phyloP scores from a whole-genome alignment of 1,140 invertebrate genomes.

The Zaprionus gabonicus region DNA sequence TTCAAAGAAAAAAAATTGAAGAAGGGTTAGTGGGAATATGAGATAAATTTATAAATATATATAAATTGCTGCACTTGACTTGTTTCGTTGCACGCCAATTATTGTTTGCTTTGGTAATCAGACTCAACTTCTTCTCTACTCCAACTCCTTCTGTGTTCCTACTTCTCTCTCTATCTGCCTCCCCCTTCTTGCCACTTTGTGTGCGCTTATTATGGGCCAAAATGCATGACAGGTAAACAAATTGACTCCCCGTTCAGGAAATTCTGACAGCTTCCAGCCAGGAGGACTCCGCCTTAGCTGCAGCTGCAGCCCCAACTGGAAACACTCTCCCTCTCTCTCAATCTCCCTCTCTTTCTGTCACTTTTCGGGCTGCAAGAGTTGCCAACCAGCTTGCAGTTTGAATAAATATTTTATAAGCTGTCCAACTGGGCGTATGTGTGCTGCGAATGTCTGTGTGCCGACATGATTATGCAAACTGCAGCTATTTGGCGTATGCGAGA shows the following conservation, averaged over 20 bases:
- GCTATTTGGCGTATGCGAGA: slow-evolving; percentile 72
- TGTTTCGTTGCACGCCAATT: background rate
- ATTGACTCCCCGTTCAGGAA: slow-evolving; percentile 38
- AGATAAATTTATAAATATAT: background rate
- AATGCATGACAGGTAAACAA: slow-evolving; percentile 43
- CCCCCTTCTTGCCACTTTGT: slow-evolving; percentile 3
- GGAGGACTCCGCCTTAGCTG: background rate
- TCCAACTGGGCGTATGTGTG: slow-evolving; percentile 24
- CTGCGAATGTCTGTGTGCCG: slow-evolving; percentile 26
- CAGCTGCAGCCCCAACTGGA: background rate
- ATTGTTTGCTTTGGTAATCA: background rate
- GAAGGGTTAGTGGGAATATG: background rate
- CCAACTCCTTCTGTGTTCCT: background rate
- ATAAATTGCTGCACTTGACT: background rate
- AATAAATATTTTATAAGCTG: slow-evolving; percentile 78
- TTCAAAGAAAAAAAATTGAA: slow-evolving; percentile 2
- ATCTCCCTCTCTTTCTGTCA: background rate
- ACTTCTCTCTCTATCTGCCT: background rate
- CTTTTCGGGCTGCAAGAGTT: slow-evolving; percentile 51
- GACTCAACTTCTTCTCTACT: background rate
- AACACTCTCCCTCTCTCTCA: background rate
- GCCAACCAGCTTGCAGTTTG: slow-evolving; percentile 67
- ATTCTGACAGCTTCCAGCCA: slow-evolving; percentile 9
- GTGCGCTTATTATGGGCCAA: slow-evolving; percentile 15
- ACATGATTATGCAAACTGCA: slow-evolving; percentile 80